A percentile compares a stretch with the other conserved stretches of the same genome.
Conservation (phyloP, 2,113 vertebrate species). For the Lontra canadensis region DNA sequence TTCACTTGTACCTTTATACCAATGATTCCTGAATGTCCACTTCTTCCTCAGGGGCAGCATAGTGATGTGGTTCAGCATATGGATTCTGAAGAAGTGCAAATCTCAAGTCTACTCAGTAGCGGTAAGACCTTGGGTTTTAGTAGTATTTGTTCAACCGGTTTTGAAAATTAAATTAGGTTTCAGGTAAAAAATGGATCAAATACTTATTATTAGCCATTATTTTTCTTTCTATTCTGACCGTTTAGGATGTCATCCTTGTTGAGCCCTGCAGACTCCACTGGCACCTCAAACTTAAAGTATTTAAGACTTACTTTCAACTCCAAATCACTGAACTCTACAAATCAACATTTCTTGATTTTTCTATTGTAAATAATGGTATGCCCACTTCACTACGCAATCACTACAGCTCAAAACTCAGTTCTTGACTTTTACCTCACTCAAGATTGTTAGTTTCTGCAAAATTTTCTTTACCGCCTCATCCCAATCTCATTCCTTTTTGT, state of each 20-base stretch:
- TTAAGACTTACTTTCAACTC: background rate
- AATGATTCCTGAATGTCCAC: background rate
- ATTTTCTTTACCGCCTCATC: background rate
- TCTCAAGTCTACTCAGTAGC: background rate
- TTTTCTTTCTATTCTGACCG: background rate
- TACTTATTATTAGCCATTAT: background rate
- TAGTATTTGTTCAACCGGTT: background rate
- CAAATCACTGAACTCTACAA: background rate
- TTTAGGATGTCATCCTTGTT: background rate
- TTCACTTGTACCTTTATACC: background rate
- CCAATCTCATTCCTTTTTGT: background rate
- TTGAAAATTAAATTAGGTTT: background rate
- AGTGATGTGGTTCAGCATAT: background rate
- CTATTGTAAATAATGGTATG: background rate
- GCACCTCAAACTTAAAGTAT: background rate
- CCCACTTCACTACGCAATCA: background rate
- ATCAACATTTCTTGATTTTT: background rate
- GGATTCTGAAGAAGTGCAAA: background rate
- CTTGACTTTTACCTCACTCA: background rate
- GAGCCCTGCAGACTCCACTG: background rate
- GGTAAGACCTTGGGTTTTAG: background rate
- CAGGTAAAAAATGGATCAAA: background rate
- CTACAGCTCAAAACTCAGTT: background rate
- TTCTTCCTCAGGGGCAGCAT: background rate
- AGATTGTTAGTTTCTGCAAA: background rate